These are phyloP conservation scores for Calameuta idolon DNA, from an alignment of 2,888 invertebrate genomes.

Conservation along the genomic window DNA sequence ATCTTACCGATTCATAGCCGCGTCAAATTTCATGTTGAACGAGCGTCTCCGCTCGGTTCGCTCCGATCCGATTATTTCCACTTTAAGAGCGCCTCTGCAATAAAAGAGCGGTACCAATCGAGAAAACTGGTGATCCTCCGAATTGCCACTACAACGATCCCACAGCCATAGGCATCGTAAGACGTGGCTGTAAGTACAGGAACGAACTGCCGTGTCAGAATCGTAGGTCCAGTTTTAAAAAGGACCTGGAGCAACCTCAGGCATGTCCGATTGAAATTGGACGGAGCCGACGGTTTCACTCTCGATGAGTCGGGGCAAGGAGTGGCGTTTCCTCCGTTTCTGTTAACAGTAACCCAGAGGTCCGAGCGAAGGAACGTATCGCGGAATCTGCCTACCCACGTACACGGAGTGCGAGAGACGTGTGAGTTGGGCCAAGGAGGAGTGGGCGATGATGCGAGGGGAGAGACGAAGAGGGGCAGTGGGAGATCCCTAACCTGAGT, in stretches of 20 bases:
- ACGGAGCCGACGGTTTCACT: background rate
- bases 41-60: background rate
- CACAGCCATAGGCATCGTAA: background rate
- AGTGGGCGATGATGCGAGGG: constrained; percentile 5
- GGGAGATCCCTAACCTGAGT: constrained; percentile 57
- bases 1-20: background rate
- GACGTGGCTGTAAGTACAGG: background rate
- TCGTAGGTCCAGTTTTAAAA: background rate
- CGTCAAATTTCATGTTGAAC: background rate
- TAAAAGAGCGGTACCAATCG: background rate
- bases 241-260: background rate
- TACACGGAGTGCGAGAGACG: background rate
- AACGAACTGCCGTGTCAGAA: background rate
- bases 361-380: background rate
- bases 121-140: background rate
- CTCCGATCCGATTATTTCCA: background rate
- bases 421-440: constrained; percentile 4
- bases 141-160: background rate
- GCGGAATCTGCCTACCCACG: background rate
- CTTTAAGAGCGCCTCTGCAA: background rate
- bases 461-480: constrained; percentile 7
- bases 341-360: background rate
- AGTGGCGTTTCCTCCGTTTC: background rate
- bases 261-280: background rate
- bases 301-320: background rate